Evolutionary conservation across 1,140 invertebrate species (phyloP).

Genomic region (Agraylea sexmaculata): DNA sequence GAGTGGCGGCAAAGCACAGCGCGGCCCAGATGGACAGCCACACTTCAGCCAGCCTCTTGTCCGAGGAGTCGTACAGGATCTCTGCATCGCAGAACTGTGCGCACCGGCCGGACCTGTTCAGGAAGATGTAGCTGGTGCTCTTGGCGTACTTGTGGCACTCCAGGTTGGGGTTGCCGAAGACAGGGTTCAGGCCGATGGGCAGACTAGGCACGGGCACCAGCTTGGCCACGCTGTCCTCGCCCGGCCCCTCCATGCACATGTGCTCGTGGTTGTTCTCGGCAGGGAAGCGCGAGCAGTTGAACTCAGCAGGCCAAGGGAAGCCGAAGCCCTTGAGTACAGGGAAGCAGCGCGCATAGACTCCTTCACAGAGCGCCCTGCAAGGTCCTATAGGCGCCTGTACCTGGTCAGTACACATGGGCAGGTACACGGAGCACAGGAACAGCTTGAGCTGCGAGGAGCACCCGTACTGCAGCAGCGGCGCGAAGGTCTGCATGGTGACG

Average conservation of each 20-base stretch:
- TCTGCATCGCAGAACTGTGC: conserved; percentile 63
- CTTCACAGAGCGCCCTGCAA: conserved; percentile 79
- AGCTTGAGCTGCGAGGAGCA: conserved; percentile 82
- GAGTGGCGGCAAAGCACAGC: conserved; percentile 69
- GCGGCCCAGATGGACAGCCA: conserved; percentile 72
- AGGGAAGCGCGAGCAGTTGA: conserved; percentile 85
- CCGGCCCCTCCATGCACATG: conserved; percentile 88
- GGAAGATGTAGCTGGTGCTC: conserved; percentile 49
- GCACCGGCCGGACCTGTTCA: conserved; percentile 66
- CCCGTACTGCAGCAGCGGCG: conserved; percentile 83
- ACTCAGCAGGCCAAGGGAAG: conserved; percentile 78
- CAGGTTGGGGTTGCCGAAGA: conserved; percentile 21
- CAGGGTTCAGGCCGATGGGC: conserved; percentile 7
- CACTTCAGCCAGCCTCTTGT: conserved; percentile 63
- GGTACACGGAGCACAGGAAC: conserved; percentile 88
- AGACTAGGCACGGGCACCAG: conserved; percentile 15
- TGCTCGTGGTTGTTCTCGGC: conserved; percentile 77
- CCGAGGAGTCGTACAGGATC: conserved; percentile 62
- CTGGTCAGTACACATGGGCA: conserved; percentile 95
- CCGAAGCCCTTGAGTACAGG: conserved; percentile 82
- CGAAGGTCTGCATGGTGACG: conserved; percentile 74
- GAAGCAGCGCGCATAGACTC: conserved; percentile 70
- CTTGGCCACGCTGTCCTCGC: conserved; percentile 38
- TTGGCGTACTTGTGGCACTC: conserved; percentile 27
- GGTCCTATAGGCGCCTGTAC: conserved; percentile 87